Evolutionary conservation across 1,140 invertebrate genomes (phyloP), one percentile per base, ranked within the genome.

Genomic region (Zaprionus africanus): DNA sequence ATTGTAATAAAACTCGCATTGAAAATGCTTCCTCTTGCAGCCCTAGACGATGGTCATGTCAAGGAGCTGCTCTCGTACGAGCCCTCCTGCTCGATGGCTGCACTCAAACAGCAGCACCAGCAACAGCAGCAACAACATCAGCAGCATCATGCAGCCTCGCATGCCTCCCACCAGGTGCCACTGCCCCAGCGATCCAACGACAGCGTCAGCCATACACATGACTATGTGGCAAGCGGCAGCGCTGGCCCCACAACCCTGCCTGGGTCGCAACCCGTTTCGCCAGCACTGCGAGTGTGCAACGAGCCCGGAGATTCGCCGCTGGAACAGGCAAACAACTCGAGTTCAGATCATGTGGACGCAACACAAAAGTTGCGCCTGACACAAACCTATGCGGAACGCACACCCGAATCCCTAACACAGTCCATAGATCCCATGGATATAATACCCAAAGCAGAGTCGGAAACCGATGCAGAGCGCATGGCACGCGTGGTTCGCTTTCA

Each of bases 391-490:
- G 53, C 84, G 13, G 87, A 90, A 36, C 83, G 80, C 12, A 83
- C 83, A 24, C 79, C 81, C 1, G 84, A 85, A 62, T 88, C 91
- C 41, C 53, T 92, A 17, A 91, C 87, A 15, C 86, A 88, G 61
- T 82, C 83, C 15, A 92, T 92, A 24, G 87, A 85, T 69, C 83
- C 90, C n/a, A 92, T 90, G 81, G 90, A 87, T 57, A 84, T 90
- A 17, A 90, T 90, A 82, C 83, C 91, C 11, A 92, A 92, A 67
- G 58, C 83, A n/a, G 90, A 92, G 59, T 62, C 85, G 4, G 90
- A 90, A 43, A 78, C 79, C 9, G 84, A 88, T 15, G 82, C 70
- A 13, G 90, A 92, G 41, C 76, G 85, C 0, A 46, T 53, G 31
- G 81, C 82, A 19, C 56, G 85, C 22, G 69, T 80, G 5, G 83